Evolutionary conservation across 2,113 vertebrate species (phyloP).

Genomic region (Saccopteryx bilineata): DNA sequence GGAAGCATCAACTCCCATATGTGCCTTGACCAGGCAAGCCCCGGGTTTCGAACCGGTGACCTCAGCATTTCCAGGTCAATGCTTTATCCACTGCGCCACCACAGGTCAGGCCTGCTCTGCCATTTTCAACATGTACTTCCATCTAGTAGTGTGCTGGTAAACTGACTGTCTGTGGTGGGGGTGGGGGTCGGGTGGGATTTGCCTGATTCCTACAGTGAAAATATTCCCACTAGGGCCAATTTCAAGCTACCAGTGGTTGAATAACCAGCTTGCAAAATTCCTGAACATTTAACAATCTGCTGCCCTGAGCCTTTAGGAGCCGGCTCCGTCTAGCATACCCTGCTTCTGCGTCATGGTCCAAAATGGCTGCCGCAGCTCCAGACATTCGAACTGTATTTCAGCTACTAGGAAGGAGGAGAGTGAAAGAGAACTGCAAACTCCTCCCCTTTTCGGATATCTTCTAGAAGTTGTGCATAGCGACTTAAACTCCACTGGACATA

Average conservation of each 20-base stretch:
- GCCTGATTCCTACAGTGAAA: not conserved
- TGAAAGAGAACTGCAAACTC: not conserved
- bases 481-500: not conserved
- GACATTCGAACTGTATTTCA: not conserved
- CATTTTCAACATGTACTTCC: not conserved
- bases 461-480: not conserved
- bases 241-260: conserved; percentile 45
- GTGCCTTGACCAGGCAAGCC: no score
- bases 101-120: not conserved
- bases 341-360: not conserved
- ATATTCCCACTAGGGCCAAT: not conserved
- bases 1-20: no score
- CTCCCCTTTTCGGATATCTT: not conserved
- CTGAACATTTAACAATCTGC: not conserved
- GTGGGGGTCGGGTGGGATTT: not conserved
- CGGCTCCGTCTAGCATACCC: not conserved
- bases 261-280: conserved; percentile 16
- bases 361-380: not conserved
- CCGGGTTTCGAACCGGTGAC: no score
- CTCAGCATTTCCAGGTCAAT: no score
- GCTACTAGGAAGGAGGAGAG: not conserved
- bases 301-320: not conserved
- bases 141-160: not conserved
- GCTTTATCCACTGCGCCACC: no score
- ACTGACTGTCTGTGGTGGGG: not conserved